Conservation (phyloP, 1,140 invertebrate genomes). For the Tribolium castaneum region DNA sequence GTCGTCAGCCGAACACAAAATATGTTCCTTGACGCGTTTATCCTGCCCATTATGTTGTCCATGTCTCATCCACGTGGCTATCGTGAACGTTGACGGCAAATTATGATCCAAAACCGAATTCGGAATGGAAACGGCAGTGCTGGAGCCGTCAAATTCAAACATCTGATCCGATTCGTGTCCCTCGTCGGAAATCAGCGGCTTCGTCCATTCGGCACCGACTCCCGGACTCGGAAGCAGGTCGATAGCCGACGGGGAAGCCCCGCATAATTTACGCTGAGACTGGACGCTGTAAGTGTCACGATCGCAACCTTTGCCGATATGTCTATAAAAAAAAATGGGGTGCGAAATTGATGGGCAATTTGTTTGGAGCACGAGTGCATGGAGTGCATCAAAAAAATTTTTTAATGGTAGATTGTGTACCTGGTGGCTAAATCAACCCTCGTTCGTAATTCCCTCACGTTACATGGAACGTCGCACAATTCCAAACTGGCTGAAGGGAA, state of each 20-base stretch:
- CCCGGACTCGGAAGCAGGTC: conserved; percentile 90
- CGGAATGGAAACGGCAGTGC: conserved; percentile 87
- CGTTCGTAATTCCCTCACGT: conserved; percentile 72
- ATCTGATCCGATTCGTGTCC: conserved; percentile 91
- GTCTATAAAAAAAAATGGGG: conserved; percentile 62
- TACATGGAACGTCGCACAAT: conserved; percentile 88
- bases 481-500: conserved; percentile 89
- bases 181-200: conserved; percentile 88
- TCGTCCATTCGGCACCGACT: conserved; percentile 86
- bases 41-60: conserved; percentile 76
- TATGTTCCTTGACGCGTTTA: conserved; percentile 93
- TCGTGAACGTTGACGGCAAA: conserved; percentile 84
- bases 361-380: neutral
- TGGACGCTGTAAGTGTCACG: conserved; percentile 90
- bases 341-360: neutral
- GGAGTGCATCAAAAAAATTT: too few species aligned
- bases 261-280: conserved; percentile 91
- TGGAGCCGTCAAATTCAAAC: conserved; percentile 92
- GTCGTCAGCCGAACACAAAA: conserved; percentile 95
- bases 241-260: conserved; percentile 72
- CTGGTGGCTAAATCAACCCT: conserved; percentile 73
- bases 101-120: conserved; percentile 79
- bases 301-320: conserved; percentile 93
- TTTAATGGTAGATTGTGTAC: conserved; percentile 43
- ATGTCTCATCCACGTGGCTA: conserved; percentile 94